Percentiles rank a stretch among this genome's conserved stretches.
These are phyloP conservation scores for Bombus pascuorum DNA, from an alignment of 1,140 invertebrate species.

Conservation along the genomic window DNA sequence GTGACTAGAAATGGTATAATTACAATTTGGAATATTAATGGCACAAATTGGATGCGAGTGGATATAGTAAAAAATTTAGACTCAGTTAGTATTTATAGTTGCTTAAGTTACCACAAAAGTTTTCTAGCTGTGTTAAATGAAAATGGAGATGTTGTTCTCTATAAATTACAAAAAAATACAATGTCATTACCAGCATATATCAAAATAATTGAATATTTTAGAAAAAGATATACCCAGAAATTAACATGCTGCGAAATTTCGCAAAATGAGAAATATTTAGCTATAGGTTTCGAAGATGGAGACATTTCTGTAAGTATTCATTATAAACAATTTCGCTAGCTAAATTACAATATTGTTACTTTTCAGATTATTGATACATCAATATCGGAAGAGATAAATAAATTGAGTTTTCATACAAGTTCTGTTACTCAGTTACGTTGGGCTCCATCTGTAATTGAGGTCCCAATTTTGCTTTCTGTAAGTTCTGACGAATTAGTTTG, in stretches of 20 bases:
- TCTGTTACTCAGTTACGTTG: conserved; percentile 74
- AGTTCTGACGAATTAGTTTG: conserved; percentile 74
- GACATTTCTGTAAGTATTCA: conserved; percentile 73
- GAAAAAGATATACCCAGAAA: conserved; percentile 47
- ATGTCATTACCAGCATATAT: not conserved
- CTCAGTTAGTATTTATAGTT: conserved; percentile 65
- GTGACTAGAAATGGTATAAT: conserved; percentile 69
- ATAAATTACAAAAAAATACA: conserved; percentile 37
- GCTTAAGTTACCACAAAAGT: conserved; percentile 67
- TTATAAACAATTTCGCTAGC: not conserved
- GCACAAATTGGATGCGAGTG: conserved; percentile 60
- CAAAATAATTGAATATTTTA: conserved; percentile 41
- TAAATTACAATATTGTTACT: conserved; percentile 29
- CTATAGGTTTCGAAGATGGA: conserved; percentile 76
- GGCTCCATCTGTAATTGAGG: conserved; percentile 66
- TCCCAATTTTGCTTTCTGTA: conserved; percentile 74
- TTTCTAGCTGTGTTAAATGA: conserved; percentile 71
- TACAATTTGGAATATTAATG: conserved; percentile 68
- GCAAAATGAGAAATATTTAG: conserved; percentile 74
- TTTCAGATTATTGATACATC: conserved; percentile 74
- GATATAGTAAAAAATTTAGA: conserved; percentile 34
- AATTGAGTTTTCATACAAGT: conserved; percentile 68
- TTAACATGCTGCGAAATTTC: conserved; percentile 77
- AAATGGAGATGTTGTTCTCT: conserved; percentile 49
- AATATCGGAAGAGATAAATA: conserved; percentile 51